A percentile compares a stretch with the other conserved stretches of the same genome.
These are phyloP conservation scores for Dysdera silvatica DNA, from an alignment of 1,140 invertebrate species.

Conservation along the genomic window DNA sequence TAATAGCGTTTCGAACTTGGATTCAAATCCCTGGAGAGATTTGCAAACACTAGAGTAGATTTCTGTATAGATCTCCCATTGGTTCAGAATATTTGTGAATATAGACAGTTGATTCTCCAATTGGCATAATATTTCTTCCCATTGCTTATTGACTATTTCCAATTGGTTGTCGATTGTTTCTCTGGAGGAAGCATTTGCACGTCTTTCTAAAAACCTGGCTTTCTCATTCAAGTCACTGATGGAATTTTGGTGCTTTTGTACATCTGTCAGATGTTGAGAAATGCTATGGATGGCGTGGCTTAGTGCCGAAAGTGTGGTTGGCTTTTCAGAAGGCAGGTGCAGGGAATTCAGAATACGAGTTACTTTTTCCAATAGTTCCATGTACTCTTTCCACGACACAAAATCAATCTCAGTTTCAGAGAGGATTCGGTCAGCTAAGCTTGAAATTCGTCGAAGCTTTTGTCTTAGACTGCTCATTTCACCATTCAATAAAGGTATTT, in stretches of 20 bases:
- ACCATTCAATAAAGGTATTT: slow-evolving; percentile 11
- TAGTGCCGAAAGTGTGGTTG: slow-evolving; percentile 57
- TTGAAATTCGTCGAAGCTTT: not conserved
- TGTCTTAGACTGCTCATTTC: slow-evolving; percentile 16
- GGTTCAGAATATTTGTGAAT: slow-evolving; percentile 57
- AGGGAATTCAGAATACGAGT: not conserved
- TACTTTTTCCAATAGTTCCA: slow-evolving; percentile 63
- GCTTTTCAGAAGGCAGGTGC: slow-evolving; percentile 33
- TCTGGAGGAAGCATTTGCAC: slow-evolving; percentile 56
- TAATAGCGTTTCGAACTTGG: slow-evolving; percentile 7
- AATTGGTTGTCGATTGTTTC: slow-evolving; percentile 55
- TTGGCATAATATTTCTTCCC: slow-evolving; percentile 61
- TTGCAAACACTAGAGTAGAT: slow-evolving; percentile 18
- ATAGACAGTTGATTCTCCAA: slow-evolving; percentile 57
- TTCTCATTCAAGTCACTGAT: slow-evolving; percentile 59
- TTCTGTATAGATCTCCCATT: slow-evolving; percentile 56
- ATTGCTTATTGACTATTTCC: slow-evolving; percentile 57
- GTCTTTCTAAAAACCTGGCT: slow-evolving; percentile 54
- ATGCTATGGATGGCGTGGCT: slow-evolving; percentile 61
- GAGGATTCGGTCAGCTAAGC: slow-evolving; percentile 36
- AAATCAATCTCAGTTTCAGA: slow-evolving; percentile 65
- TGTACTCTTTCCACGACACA: slow-evolving; percentile 71
- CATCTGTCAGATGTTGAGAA: slow-evolving; percentile 17
- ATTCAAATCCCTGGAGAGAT: slow-evolving; percentile 16
- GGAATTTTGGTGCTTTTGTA: slow-evolving; percentile 54